phyloP scores from a whole-genome alignment of 2,797 vertebrate genomes.

The Anguilla anguilla region DNA sequence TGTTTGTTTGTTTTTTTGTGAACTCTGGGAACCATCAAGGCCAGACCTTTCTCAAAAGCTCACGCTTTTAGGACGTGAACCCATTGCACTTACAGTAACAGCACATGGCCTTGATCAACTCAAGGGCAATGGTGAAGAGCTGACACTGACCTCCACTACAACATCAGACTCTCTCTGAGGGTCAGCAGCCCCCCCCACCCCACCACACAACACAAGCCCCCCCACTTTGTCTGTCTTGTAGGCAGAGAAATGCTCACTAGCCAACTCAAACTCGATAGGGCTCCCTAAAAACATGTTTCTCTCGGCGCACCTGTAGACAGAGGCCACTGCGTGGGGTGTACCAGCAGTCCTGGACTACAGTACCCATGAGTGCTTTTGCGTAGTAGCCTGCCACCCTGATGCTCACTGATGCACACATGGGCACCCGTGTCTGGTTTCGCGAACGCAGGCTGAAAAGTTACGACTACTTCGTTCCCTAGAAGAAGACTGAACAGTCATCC shows the following conservation, averaged over 20 bases:
- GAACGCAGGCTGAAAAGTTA: not conserved
- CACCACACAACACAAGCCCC: not conserved
- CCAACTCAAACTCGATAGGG: not conserved
- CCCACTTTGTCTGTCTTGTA: too few relatives aligned
- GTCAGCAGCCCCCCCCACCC: not conserved
- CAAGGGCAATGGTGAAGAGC: not conserved
- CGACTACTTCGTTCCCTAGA: not conserved
- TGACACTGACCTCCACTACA: not conserved
- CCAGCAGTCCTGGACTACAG: not conserved
- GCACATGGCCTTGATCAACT: not conserved
- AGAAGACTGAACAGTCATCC: slow-evolving; percentile 32
- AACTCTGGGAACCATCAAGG: not conserved
- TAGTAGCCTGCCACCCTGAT: not conserved
- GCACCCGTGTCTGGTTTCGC: not conserved
- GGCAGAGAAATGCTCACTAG: not conserved
- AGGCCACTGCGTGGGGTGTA: not conserved
- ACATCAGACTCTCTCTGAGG: not conserved
- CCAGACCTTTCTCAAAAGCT: not conserved
- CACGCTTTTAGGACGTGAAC: not conserved
- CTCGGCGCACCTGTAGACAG: not conserved
- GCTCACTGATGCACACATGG: not conserved
- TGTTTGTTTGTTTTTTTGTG: not conserved
- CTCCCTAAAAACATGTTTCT: not conserved
- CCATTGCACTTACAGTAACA: not conserved
- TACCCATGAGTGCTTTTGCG: not conserved